Evolutionary conservation across 1,140 invertebrate genomes (phyloP), one percentile per base, ranked within the genome.

Genomic region (Ips typographus): DNA sequence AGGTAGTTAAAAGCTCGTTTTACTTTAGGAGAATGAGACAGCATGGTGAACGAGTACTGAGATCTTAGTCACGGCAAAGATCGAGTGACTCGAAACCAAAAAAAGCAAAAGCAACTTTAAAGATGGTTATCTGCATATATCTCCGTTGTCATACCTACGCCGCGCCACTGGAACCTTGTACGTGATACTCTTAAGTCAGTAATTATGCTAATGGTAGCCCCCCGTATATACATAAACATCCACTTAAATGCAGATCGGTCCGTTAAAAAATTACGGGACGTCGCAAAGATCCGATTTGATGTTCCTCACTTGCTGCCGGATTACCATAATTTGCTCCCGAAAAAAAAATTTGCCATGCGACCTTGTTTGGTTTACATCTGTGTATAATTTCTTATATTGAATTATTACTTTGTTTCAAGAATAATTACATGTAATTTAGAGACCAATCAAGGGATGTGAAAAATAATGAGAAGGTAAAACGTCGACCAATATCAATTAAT

Each of bases 1-100:
- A 7, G 40, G 62, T 55, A 22, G 62, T 64, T 64, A 64, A 64
- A 64, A 64, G 37, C 62, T 64, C 62, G 44, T 64, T 64, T 64
- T 38, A 38, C 7, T 22, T 22, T 22, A 22, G 22, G 22, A 22
- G 22, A 22, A 22, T 22, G 22, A 22, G 22, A 22, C 22, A 22
- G 22, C 22, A 22, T 22, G 22, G 22, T 22, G 22, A 22, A 22
- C 22, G 22, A 22, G 22, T 22, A 22, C 22, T 22, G 22, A 22
- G 22, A 22, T 22, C 22, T 22, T 22, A 22, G 22, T 22, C 22
- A 22, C 22, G 22, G 22, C 22, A 22, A 22, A 22, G 22, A 22
- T 22, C 22, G 22, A 22, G 22, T 22, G 22, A 22, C 22, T 22
- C 22, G 22, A 22, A 22, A 22, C 22, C 22, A 22, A 22, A 7